Percentiles rank a stretch among this genome's conserved stretches.
phyloP scores from a whole-genome alignment of 2,113 vertebrate genomes.

The Oplegnathus fasciatus region DNA sequence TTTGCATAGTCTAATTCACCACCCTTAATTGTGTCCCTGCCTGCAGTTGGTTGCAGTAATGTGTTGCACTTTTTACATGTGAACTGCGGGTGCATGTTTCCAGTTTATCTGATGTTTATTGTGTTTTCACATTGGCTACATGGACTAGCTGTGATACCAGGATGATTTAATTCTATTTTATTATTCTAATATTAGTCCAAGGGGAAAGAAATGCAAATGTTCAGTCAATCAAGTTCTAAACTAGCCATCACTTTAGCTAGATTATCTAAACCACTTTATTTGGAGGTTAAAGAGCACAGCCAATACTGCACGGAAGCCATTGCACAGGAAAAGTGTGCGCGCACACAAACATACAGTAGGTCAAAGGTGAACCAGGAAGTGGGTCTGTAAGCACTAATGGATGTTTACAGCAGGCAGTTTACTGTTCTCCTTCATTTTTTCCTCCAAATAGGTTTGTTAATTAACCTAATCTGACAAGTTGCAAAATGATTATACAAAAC shows the following conservation, averaged over 20 bases:
- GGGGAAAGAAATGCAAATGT: neutral
- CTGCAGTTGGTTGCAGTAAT: neutral
- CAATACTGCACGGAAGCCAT: no score
- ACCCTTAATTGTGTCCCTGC: neutral
- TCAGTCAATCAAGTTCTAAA: neutral
- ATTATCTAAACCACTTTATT: neutral
- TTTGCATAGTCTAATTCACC: neutral
- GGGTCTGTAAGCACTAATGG: neutral
- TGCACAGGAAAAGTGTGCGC: neutral
- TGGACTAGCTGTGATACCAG: neutral
- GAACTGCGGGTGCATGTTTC: constrained; percentile 5
- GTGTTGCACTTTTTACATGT: neutral
- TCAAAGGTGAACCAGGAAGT: neutral
- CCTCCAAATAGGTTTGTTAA: neutral
- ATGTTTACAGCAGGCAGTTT: neutral
- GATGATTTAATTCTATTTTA: neutral
- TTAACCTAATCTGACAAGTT: neutral
- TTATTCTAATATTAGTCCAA: no score
- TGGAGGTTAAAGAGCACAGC: neutral
- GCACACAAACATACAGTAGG: neutral
- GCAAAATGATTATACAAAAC: neutral
- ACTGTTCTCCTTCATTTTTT: neutral
- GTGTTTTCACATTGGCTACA: neutral
- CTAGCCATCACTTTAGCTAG: neutral
- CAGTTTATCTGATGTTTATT: neutral